phyloP scores from a whole-genome alignment of 2,797 vertebrate genomes.

The Todus mexicanus region DNA sequence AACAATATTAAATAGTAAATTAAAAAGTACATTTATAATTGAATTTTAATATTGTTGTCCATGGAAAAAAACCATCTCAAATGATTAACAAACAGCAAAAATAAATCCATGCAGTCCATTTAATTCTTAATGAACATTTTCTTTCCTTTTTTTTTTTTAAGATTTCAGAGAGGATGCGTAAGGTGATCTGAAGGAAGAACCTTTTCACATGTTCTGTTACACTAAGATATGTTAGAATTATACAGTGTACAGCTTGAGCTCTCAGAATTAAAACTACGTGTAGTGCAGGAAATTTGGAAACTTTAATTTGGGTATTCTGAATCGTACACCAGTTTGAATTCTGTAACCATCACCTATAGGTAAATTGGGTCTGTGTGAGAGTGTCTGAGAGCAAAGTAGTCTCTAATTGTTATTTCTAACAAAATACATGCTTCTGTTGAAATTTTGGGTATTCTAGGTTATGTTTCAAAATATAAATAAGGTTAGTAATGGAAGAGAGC shows the following conservation, averaged over 20 bases:
- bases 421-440: not conserved
- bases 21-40: not conserved
- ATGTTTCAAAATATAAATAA: not conserved
- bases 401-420: not conserved
- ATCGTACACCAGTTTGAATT: not conserved
- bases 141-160: not conserved
- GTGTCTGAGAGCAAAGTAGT: not conserved
- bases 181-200: not conserved
- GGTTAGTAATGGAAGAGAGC: not conserved
- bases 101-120: not conserved
- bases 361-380: not conserved
- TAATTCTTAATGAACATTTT: not conserved
- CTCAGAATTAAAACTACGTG: not conserved
- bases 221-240: not conserved
- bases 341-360: not conserved
- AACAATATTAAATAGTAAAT: not conserved
- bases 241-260: not conserved
- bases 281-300: not conserved
- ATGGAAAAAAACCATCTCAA: not conserved
- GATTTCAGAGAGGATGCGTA: not conserved
- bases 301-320: not conserved
- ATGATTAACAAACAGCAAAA: not conserved
- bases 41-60: not conserved
- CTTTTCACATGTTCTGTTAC: not conserved
- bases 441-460: not conserved